A percentile compares a stretch with the other conserved stretches of the same genome.
phyloP scores from a whole-genome alignment of 2,888 invertebrate genomes.

The Unio pictorum region DNA sequence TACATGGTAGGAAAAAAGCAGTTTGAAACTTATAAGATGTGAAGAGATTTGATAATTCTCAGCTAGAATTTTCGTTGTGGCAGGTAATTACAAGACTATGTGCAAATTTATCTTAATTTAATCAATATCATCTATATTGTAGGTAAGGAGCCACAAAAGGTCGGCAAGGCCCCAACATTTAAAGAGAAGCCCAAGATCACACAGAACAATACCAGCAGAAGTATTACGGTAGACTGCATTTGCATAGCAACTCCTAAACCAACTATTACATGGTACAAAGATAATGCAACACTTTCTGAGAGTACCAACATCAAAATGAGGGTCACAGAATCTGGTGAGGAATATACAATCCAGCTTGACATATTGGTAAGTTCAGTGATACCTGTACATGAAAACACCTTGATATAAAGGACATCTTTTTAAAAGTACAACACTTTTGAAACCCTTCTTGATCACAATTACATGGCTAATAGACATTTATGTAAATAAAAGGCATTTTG shows the following conservation, averaged over 20 bases:
- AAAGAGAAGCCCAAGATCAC: conserved; percentile 98
- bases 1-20: too few species aligned
- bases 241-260: conserved; percentile 94
- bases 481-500: too few species aligned
- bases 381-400: too few species aligned
- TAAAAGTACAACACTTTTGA: too few species aligned
- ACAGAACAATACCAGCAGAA: conserved; percentile 96
- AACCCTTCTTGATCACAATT: too few species aligned
- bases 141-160: conserved; percentile 26
- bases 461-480: too few species aligned
- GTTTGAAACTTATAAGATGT: too few species aligned
- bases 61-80: too few species aligned
- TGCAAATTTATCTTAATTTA: neutral
- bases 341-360: conserved; percentile 90
- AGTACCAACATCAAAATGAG: conserved; percentile 87
- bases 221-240: conserved; percentile 96
- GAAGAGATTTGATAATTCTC: too few species aligned
- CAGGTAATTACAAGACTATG: too few species aligned
- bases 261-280: conserved; percentile 94
- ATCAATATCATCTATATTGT: neutral
- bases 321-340: conserved; percentile 83
- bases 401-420: too few species aligned
- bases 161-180: conserved; percentile 85
- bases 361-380: conserved; percentile 45
- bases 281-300: conserved; percentile 85